Evolutionary conservation across 2,888 invertebrate species (phyloP).

Genomic region (Xylota segnis): DNA sequence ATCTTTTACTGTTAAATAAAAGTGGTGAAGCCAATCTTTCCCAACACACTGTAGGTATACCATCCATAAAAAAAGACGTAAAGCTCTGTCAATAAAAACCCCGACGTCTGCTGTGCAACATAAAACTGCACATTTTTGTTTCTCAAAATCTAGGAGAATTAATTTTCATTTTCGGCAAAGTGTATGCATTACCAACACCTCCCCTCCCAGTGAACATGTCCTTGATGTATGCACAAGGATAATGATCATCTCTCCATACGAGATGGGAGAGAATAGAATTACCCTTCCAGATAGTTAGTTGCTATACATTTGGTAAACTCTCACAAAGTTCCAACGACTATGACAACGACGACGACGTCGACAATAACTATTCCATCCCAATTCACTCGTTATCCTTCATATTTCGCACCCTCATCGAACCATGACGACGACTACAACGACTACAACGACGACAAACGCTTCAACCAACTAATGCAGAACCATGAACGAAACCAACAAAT

Average conservation of each 20-base stretch:
- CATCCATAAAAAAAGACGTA: not conserved
- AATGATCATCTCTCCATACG: conserved; percentile 17
- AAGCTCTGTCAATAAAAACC: conserved; percentile 11
- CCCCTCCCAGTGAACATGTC: conserved; percentile 10
- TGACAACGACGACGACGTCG: conserved; percentile 12
- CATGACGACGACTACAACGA: conserved; percentile 11
- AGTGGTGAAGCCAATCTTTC: not conserved
- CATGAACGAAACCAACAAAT: conserved; percentile 22
- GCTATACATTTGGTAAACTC: conserved; percentile 34
- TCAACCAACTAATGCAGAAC: conserved; percentile 1
- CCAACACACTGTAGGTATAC: not conserved
- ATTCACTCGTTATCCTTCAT: conserved; percentile 58
- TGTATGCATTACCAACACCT: not conserved
- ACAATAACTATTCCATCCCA: conserved; percentile 27
- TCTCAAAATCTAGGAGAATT: conserved; percentile 34
- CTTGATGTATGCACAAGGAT: conserved; percentile 57
- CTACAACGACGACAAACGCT: not conserved
- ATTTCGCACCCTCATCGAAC: conserved; percentile 62
- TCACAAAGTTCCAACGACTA: conserved; percentile 7
- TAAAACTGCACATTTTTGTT: conserved; percentile 33
- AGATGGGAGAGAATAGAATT: conserved; percentile 5
- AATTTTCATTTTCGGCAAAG: conserved; percentile 43
- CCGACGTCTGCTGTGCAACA: conserved; percentile 42
- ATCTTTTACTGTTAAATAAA: no score
- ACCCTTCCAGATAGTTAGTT: conserved; percentile 38